phyloP scores from a whole-genome alignment of 2,797 vertebrate genomes.

The Sebastes hopkinsi region DNA sequence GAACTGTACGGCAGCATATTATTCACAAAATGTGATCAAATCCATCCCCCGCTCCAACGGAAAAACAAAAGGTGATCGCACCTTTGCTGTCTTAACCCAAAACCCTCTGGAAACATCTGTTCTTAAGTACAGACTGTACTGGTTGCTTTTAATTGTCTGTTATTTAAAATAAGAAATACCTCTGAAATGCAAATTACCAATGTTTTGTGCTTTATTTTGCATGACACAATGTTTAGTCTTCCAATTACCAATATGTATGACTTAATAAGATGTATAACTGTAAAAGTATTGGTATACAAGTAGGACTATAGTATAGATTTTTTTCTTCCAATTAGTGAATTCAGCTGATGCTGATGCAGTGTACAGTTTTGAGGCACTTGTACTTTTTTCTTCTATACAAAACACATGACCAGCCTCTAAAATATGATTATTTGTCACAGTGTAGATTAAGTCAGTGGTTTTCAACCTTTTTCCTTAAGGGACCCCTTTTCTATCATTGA shows the following conservation, averaged over 20 bases:
- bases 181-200: background rate
- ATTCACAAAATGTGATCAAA: background rate
- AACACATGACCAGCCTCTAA: background rate
- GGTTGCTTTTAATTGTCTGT: background rate
- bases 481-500: too few relatives aligned
- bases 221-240: background rate
- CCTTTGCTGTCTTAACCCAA: too few relatives aligned
- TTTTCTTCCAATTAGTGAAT: background rate
- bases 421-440: background rate
- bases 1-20: background rate
- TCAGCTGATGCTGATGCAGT: fast-evolving
- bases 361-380: background rate
- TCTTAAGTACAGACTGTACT: background rate
- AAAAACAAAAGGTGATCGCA: too few relatives aligned
- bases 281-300: background rate
- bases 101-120: background rate
- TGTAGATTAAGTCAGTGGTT: too few relatives aligned
- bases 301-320: background rate
- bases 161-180: background rate
- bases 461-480: too few relatives aligned
- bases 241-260: background rate
- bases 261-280: background rate
- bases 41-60: too few relatives aligned
- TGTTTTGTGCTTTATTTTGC: background rate
- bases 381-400: background rate